Evolutionary conservation across 2,797 vertebrate genomes (phyloP), one percentile per base, ranked within the genome.

Genomic region (Nyctibius grandis): DNA sequence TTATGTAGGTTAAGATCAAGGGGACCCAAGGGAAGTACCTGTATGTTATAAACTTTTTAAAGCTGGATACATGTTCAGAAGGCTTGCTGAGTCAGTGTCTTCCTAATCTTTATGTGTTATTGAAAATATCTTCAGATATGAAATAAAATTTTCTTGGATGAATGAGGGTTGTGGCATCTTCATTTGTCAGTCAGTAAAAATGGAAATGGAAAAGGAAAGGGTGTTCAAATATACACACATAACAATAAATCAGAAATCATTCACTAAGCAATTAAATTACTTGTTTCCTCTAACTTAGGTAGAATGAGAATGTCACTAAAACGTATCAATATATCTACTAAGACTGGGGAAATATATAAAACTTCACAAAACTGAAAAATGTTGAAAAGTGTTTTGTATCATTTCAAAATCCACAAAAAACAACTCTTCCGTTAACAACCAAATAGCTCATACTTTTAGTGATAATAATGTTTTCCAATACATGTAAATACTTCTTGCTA

Each of bases 371-470:
- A 40, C 2, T 54, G 22, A 59, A 88, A 83, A 86, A 61, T 47
- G 0, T 44, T 40, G 4, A 38, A 7, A 91, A 47, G 9, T n/a
- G 4, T 3, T 69, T 73, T 44, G 9, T 33, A 22, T 34, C 0
- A 83, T 60, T 82, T 76, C 33, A 88, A 85, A 72, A 51, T n/a
- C 26, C 16, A 4, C 29, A 25, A 59, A 57, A 54, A 65, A 9
- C 1, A 28, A 4, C 18, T 61, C 5, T 29, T 68, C 4, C 57
- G 9, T 69, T 83, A 79, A 61, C 5, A 76, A 50, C 3, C 2
- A 54, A 72, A 51, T 19, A 40, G 5, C 5, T 88, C 6, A 38
- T 67, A 45, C 5, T 65, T 93, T 33, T 38, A 17, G 12, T 38
- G 67, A 51, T 26, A 29, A 40, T 28, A 81, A 34, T 4, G 14